Conservation (phyloP, 1,140 invertebrate species). For the Trialeurodes vaporariorum region DNA sequence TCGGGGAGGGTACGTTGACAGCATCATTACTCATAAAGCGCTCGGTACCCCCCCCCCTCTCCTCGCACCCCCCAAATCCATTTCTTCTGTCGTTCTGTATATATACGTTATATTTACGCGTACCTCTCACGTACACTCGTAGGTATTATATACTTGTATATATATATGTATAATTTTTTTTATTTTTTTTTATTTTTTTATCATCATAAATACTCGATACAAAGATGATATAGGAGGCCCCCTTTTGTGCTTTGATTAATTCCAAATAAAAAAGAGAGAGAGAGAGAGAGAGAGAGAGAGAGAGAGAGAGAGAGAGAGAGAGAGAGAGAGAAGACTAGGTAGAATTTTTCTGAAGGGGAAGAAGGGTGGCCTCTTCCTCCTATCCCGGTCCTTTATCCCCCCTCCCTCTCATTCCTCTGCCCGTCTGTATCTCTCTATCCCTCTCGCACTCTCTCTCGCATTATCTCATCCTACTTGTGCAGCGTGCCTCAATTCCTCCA, state of each 20-base stretch:
- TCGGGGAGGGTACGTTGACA: not conserved
- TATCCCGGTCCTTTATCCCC: too few relatives aligned
- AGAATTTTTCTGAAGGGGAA: not conserved
- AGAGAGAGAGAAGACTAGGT: too few relatives aligned
- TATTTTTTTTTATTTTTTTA: too few relatives aligned
- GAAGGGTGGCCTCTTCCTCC: too few relatives aligned
- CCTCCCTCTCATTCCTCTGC: not conserved
- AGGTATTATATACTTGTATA: too few relatives aligned
- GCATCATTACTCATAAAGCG: not conserved
- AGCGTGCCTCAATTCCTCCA: too few relatives aligned
- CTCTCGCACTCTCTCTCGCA: not conserved
- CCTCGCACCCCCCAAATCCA: not conserved
- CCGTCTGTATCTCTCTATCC: not conserved
- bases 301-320: too few relatives aligned
- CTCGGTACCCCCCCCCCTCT: not conserved
- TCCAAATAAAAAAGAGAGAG: not conserved
- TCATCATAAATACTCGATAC: not conserved
- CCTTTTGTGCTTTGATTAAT: not conserved
- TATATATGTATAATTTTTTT: too few relatives aligned
- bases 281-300: too few relatives aligned
- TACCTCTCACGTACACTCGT: too few relatives aligned
- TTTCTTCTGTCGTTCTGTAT: not conserved
- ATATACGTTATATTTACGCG: too few relatives aligned
- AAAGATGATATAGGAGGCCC: not conserved
- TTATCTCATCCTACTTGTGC: not conserved